Evolutionary conservation across 2,797 vertebrate species (phyloP), one percentile per base, ranked within the genome.

Genomic region (Bovichtus diacanthus): DNA sequence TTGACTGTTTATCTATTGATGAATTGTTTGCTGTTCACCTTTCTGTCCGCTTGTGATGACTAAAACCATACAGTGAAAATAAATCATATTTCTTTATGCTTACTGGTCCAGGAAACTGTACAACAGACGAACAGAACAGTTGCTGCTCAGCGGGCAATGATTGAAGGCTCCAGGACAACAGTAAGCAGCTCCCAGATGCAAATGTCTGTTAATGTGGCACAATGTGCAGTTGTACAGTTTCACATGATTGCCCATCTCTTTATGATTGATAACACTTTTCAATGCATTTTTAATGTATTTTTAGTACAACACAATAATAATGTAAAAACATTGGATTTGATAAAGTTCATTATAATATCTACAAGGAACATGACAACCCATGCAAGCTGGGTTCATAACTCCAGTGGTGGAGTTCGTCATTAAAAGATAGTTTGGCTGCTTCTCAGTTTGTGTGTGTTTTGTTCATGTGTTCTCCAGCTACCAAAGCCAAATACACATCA

Each of bases 401-500:
- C n/a, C 27, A 36, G 46, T 19, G 16, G 5, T 58, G 12, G 46
- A 68, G 43, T 12, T 12, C 25, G 21, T 78, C 56, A 60, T 71
- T 80, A 60, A 69, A 76, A 50, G n/a, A 67, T 31, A 27, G 27
- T 61, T 58, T 62, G 46, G 12, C 25, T 80, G 9, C 8, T 5
- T 54, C 34, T 49, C 44, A 39, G 34, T 70, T 50, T 69, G 44
- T 64, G 46, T 68, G 76, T 74, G 38, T 71, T 50, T 56, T 39
- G 27, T 44, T 64, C 27, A n/a, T 27, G 41, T 46, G 36, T 72
- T 49, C 34, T 78, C 29, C 5, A 10, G 44, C 58, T 23, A 8
- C 27, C 44, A 70, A 70, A 85, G 39, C 54, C 41, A 60, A 66
- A 62, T 10, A 60, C 44, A 62, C 56, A 70, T 66, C 44, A 59